phyloP scores from a whole-genome alignment of 2,113 vertebrate species.

The Meleagris gallopavo region DNA sequence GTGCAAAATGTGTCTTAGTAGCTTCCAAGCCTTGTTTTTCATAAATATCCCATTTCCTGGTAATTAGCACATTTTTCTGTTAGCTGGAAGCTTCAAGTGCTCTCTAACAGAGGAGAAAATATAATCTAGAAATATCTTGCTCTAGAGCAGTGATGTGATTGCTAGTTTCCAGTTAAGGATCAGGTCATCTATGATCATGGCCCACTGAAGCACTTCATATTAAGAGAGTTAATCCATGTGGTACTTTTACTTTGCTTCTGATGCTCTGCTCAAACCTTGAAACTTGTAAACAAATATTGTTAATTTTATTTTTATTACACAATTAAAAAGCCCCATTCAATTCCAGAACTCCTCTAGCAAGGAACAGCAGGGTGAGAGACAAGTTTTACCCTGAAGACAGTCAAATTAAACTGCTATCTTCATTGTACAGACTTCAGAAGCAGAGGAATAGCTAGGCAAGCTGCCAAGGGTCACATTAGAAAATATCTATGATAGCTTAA shows the following conservation, averaged over 20 bases:
- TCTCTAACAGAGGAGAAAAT: neutral
- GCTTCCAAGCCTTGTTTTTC: neutral
- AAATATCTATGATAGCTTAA: fast-evolving
- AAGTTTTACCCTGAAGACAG: neutral
- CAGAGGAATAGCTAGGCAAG: neutral
- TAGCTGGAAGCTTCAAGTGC: neutral
- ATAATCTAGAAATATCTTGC: neutral
- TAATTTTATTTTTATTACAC: neutral
- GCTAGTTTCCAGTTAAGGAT: neutral
- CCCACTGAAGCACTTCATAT: neutral
- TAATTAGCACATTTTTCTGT: neutral
- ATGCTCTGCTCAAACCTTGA: neutral
- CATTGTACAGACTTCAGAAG: neutral
- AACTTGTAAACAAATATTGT: neutral
- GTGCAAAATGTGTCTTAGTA: neutral
- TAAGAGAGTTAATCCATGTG: neutral
- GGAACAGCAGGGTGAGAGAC: neutral
- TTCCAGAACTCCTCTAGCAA: neutral
- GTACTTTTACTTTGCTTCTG: neutral
- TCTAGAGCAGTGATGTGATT: neutral
- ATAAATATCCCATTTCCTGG: neutral
- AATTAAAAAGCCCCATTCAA: neutral
- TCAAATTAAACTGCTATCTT: constrained; percentile 40
- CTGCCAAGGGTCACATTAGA: constrained; percentile 3
- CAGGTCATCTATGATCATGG: neutral